Conservation (phyloP, 2,888 invertebrate species). For the Leucozona laternaria region DNA sequence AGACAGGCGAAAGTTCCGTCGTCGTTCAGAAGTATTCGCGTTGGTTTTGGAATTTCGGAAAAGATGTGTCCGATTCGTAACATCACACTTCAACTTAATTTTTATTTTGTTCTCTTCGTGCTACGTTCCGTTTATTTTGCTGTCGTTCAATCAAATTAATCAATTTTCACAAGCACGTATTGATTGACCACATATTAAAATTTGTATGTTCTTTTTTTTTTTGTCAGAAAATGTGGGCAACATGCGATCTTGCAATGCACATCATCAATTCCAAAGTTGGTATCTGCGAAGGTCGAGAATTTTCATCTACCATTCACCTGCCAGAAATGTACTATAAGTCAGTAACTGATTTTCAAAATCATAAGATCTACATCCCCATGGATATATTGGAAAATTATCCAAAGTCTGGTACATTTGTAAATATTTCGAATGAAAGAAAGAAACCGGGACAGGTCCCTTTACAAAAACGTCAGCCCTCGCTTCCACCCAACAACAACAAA, state of each 20-base stretch:
- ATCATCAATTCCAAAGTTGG: conserved; percentile 94
- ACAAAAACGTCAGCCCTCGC: conserved; percentile 76
- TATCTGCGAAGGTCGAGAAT: conserved; percentile 95
- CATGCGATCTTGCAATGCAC: conserved; percentile 97
- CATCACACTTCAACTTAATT: too few species aligned
- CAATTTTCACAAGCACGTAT: too few species aligned
- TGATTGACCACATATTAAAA: too few species aligned
- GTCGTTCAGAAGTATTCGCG: too few species aligned
- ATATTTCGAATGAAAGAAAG: conserved; percentile 71
- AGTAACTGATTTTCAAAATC: conserved; percentile 90
- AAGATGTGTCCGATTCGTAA: too few species aligned
- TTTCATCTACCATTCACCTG: conserved; percentile 93
- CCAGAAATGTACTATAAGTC: conserved; percentile 96
- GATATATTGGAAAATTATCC: conserved; percentile 86
- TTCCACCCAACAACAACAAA: conserved; percentile 60
- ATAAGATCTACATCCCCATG: conserved; percentile 91
- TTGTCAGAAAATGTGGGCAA: conserved; percentile 96
- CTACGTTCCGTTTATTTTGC: not conserved
- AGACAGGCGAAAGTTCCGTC: too few species aligned
- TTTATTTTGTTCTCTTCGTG: too few species aligned
- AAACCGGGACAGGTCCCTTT: conserved; percentile 58
- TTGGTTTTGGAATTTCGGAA: too few species aligned
- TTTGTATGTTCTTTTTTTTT: conserved; percentile 13
- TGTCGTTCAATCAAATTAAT: not conserved
- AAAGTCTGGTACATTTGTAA: conserved; percentile 74